Conservation (phyloP, 23 tunicate genomes). For the Botrylloides violaceus region DNA sequence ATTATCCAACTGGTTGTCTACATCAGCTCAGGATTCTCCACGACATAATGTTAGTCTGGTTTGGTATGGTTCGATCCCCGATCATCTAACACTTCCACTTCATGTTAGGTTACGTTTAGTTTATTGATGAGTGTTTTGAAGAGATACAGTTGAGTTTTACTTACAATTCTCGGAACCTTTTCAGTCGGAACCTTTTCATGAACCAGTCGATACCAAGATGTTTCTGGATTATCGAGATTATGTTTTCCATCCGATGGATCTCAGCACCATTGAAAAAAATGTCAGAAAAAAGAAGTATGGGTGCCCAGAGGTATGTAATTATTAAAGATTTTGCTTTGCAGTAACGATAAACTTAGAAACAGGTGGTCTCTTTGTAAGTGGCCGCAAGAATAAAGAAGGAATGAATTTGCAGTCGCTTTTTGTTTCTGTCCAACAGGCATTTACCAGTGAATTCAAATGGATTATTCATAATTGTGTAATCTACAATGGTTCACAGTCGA, state of each 20-base stretch:
- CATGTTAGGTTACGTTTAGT: no score
- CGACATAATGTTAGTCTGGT: no score
- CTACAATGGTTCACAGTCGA: slow-evolving; percentile 66
- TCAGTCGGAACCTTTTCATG: slow-evolving; percentile 79
- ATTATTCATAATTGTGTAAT: slow-evolving; percentile 89
- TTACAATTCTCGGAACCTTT: no score
- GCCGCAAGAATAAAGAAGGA: no score
- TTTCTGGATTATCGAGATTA: slow-evolving; percentile 81
- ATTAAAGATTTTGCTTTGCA: no score
- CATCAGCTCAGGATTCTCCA: no score
- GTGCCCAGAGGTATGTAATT: slow-evolving; percentile 74
- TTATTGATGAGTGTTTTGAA: no score
- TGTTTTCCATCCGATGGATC: slow-evolving; percentile 98
- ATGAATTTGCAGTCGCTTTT: background rate
- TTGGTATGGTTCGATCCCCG: no score
- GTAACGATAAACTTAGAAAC: no score
- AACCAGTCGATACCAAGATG: slow-evolving; percentile 89
- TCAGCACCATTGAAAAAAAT: slow-evolving; percentile 76
- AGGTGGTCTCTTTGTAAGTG: no score
- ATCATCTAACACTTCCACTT: no score
- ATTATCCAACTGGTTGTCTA: background rate
- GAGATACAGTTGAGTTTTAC: no score
- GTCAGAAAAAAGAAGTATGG: slow-evolving; percentile 69
- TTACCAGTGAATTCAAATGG: slow-evolving; percentile 93
- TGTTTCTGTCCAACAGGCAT: slow-evolving; percentile 44